phyloP scores from a whole-genome alignment of 2,888 invertebrate species.

The Eupithecia insigniata region DNA sequence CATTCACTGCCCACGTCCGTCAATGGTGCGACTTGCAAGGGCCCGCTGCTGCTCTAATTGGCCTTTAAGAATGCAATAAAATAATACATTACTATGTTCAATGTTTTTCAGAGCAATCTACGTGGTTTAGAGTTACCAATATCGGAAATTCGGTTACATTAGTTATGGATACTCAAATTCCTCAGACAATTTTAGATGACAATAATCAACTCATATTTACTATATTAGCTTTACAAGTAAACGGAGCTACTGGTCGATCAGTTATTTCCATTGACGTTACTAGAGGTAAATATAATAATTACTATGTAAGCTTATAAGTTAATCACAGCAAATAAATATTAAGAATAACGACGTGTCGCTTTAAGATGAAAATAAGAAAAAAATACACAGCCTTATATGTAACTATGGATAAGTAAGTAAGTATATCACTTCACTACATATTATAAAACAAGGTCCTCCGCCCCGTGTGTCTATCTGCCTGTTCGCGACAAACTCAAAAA shows the following conservation, averaged over 20 bases:
- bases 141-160: conserved; percentile 41
- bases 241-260: conserved; percentile 44
- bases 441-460: no score
- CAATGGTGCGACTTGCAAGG: neutral
- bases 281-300: conserved; percentile 47
- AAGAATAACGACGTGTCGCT: no score
- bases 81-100: neutral
- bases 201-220: conserved; percentile 52
- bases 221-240: conserved; percentile 50
- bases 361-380: no score
- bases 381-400: no score
- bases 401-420: no score
- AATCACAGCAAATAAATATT: neutral
- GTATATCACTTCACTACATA: no score
- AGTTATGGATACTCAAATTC: conserved; percentile 35
- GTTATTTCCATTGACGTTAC: conserved; percentile 54
- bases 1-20: neutral
- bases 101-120: conserved; percentile 46
- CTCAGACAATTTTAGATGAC: conserved; percentile 48
- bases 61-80: neutral
- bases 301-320: neutral
- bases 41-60: neutral
- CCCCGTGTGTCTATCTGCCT: no score
- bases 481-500: no score
- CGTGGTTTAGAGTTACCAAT: conserved; percentile 44